A percentile compares a stretch with the other conserved stretches of the same genome.
These are phyloP conservation scores for Drosophila longiperda DNA, from an alignment of 2,888 invertebrate species.

Conservation along the genomic window DNA sequence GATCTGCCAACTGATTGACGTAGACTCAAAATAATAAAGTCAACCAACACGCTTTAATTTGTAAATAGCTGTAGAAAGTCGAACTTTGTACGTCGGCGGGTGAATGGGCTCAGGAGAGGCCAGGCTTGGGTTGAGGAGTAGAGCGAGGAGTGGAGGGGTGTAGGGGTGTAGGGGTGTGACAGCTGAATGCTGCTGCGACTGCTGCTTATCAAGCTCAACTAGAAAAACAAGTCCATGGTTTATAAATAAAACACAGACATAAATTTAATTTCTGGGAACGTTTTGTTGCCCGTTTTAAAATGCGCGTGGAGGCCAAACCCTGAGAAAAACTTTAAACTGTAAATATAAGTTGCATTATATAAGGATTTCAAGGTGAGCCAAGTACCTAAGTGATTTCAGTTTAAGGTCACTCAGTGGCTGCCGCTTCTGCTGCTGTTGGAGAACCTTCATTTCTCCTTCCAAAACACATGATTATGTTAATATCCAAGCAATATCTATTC, in stretches of 20 bases:
- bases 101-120: constrained; percentile 2
- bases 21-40: constrained; percentile 44
- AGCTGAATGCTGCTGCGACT: constrained; percentile 40
- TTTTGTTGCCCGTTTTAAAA: constrained; percentile 34
- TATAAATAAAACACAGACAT: constrained; percentile 63
- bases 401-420: background rate
- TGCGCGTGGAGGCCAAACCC: constrained; percentile 30
- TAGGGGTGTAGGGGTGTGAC: constrained; percentile 22
- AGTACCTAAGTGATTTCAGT: background rate
- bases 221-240: constrained; percentile 75
- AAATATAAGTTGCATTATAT: background rate
- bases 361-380: constrained; percentile 20
- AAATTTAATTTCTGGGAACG: constrained; percentile 22
- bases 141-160: constrained; percentile 15
- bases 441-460: constrained; percentile 76
- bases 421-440: background rate
- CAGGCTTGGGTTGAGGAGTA: constrained; percentile 1
- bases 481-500: constrained; percentile 48
- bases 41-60: constrained; percentile 48
- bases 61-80: constrained; percentile 21
- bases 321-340: constrained; percentile 11
- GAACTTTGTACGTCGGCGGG: constrained; percentile 29
- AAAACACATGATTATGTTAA: constrained; percentile 60
- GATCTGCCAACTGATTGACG: constrained; percentile 56
- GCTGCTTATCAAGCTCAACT: constrained; percentile 73